phyloP scores from a whole-genome alignment of 2,888 invertebrate genomes.

The Sclerodermus sp. region DNA sequence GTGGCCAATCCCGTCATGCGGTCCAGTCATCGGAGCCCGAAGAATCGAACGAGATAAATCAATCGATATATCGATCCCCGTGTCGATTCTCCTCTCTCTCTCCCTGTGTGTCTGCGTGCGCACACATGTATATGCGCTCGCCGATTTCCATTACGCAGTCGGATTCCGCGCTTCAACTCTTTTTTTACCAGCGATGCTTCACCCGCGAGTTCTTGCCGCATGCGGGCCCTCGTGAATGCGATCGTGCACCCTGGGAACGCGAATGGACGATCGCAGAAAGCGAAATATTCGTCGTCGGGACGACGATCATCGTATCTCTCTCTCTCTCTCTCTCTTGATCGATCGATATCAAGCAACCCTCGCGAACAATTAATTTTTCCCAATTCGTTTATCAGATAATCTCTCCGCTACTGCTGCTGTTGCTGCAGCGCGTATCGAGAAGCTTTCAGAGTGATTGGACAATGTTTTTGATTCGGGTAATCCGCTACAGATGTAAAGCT shows the following conservation, averaged over 20 bases:
- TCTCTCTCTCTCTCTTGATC: slow-evolving; percentile 7
- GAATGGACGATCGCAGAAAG: too few species aligned
- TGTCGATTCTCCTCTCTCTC: slow-evolving; percentile 14
- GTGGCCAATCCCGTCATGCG: neutral
- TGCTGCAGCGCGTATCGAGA: slow-evolving; percentile 15
- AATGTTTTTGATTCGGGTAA: too few species aligned
- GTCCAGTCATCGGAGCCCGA: slow-evolving; percentile 27
- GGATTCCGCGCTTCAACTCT: slow-evolving; percentile 14
- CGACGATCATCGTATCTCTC: too few species aligned
- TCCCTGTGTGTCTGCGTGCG: slow-evolving; percentile 22
- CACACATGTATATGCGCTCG: slow-evolving; percentile 15
- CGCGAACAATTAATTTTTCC: too few species aligned
- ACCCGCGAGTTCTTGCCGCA: too few species aligned
- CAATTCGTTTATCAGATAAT: too few species aligned
- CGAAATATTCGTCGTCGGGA: too few species aligned
- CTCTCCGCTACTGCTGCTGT: too few species aligned
- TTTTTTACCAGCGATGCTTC: neutral
- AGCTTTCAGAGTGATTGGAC: too few species aligned
- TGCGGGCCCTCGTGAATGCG: too few species aligned
- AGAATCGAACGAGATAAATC: slow-evolving; percentile 50
- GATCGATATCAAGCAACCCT: too few species aligned
- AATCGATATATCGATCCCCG: slow-evolving; percentile 49
- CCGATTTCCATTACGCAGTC: slow-evolving; percentile 27
- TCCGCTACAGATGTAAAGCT: too few species aligned
- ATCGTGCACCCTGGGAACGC: neutral